A percentile compares a stretch with the other conserved stretches of the same genome.
phyloP scores from a whole-genome alignment of 2,797 vertebrate species.

The Gambelia wislizenii region DNA sequence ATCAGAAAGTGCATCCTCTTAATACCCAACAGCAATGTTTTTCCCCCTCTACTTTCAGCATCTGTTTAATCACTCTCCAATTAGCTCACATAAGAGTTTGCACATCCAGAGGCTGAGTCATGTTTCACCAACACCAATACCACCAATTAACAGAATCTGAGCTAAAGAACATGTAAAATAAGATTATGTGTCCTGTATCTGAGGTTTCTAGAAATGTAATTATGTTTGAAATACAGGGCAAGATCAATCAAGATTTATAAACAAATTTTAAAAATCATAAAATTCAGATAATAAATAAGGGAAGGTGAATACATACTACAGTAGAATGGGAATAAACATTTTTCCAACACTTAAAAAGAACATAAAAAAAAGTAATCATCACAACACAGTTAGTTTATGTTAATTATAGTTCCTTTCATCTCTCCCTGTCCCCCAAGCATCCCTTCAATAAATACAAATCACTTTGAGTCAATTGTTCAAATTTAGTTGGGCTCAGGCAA shows the following conservation, averaged over 20 bases:
- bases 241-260: neutral
- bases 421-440: neutral
- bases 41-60: neutral
- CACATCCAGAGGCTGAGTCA: neutral
- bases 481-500: neutral
- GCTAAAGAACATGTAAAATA: neutral
- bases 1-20: neutral
- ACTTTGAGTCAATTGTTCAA: neutral
- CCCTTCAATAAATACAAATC: neutral
- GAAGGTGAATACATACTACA: too few relatives aligned
- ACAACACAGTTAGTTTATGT: too few relatives aligned
- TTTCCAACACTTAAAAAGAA: too few relatives aligned
- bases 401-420: neutral
- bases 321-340: too few relatives aligned
- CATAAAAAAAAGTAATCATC: too few relatives aligned
- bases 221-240: neutral
- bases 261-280: too few relatives aligned
- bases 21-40: neutral
- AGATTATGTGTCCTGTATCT: neutral
- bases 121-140: neutral
- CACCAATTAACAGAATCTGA: neutral
- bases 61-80: neutral
- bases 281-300: too few relatives aligned
- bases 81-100: neutral
- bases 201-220: neutral